These are phyloP conservation scores for Homarus gammarus DNA, from an alignment of 2,888 invertebrate genomes.

Conservation along the genomic window DNA sequence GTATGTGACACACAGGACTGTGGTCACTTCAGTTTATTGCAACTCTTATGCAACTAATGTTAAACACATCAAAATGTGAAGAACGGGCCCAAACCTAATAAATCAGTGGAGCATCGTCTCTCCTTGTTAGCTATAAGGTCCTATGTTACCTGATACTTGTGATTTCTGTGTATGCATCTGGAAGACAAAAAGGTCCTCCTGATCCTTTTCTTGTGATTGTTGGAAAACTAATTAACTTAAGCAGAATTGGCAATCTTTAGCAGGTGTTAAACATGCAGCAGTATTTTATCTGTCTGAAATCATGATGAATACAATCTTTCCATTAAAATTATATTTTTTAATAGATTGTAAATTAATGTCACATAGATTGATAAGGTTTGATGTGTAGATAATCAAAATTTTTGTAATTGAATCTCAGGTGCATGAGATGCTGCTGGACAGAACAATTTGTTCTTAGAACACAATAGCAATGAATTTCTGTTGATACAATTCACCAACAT, in stretches of 20 bases:
- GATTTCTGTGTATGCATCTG: constrained; percentile 71
- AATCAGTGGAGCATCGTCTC: constrained; percentile 51
- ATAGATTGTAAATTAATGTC: neutral
- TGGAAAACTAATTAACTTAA: neutral
- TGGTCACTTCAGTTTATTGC: constrained; percentile 26
- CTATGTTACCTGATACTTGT: constrained; percentile 73
- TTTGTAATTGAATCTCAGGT: neutral
- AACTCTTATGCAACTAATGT: constrained; percentile 63
- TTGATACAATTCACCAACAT: neutral
- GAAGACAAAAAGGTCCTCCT: constrained; percentile 42
- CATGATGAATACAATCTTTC: neutral
- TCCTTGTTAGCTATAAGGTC: constrained; percentile 65
- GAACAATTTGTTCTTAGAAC: neutral
- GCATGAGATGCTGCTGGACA: neutral
- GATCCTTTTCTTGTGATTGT: constrained; percentile 13
- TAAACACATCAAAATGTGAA: constrained; percentile 62
- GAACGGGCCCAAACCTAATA: constrained; percentile 60
- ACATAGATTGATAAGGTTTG: neutral
- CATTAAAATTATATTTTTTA: neutral
- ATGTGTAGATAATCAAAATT: neutral
- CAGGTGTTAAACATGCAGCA: neutral
- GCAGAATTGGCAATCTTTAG: neutral
- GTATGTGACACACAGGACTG: constrained; percentile 29
- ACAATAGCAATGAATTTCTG: constrained; percentile 4
- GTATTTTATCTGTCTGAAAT: neutral